These are phyloP conservation scores for Paedocypris sp. DNA, from an alignment of 2,113 vertebrate species.

Conservation along the genomic window DNA sequence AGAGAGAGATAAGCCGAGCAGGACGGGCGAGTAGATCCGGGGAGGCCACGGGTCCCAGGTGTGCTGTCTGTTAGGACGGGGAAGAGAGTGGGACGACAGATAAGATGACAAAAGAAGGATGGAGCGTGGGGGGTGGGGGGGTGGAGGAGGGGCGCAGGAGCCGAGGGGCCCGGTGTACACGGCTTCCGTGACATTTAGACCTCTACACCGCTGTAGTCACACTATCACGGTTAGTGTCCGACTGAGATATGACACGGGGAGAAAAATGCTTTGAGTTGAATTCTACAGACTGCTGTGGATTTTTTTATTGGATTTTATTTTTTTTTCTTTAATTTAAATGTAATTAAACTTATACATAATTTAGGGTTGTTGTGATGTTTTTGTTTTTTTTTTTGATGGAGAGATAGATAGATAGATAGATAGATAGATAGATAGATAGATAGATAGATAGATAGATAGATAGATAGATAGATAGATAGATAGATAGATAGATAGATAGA, in stretches of 20 bases:
- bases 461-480: too few relatives aligned
- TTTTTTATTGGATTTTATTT: not conserved
- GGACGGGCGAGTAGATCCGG: slow-evolving; percentile 21
- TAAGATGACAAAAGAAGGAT: slow-evolving; percentile 19
- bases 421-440: too few relatives aligned
- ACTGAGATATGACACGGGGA: slow-evolving; percentile 1
- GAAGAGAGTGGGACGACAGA: not conserved
- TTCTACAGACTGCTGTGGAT: not conserved
- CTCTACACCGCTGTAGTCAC: not conserved
- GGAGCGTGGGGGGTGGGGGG: not conserved
- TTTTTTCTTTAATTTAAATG: not conserved
- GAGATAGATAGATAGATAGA: too few relatives aligned
- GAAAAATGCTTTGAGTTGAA: not conserved
- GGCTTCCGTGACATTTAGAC: slow-evolving; percentile 20
- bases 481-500: too few relatives aligned
- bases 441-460: too few relatives aligned
- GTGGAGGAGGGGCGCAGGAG: not conserved
- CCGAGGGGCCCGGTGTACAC: not conserved
- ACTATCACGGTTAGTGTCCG: slow-evolving; percentile 2
- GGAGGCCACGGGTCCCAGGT: slow-evolving; percentile 18
- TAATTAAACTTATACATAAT: too few relatives aligned
- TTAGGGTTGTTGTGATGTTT: too few relatives aligned
- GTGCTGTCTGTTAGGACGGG: slow-evolving; percentile 14
- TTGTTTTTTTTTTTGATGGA: too few relatives aligned
- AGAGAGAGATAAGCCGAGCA: slow-evolving; percentile 25